Evolutionary conservation across 2,888 invertebrate species (phyloP), one percentile per base, ranked within the genome.

Genomic region (Parasteatoda lunata): DNA sequence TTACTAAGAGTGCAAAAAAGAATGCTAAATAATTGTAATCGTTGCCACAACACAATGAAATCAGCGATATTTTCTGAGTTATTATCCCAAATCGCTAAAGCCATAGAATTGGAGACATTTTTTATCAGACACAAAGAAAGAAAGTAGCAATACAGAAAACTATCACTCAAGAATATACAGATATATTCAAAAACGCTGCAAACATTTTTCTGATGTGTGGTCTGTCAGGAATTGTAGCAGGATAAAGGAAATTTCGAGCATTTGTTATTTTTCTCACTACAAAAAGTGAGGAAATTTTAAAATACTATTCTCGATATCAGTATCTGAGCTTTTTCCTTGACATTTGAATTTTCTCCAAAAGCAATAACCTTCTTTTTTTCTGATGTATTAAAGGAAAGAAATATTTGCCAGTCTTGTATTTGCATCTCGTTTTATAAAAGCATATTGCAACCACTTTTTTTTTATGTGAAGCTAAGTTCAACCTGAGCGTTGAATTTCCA

Each of bases 11-110:
- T 65, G 49, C 11, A 70, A 47, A 70, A 70, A 15, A 72, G 52
- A 80, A 80, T 49, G 66, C 45, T n/a, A 73, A 80, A 73, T 80
- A 80, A 73, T 80, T 80, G 80, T 45, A 52, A 73, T 66, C 52
- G 8, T 52, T 52, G 52, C 65, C 4, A 51, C 52, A 51, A 45
- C 5, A 65, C 66, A 66, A 73, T 68, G 13, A 49, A 59, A 59
- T 70, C 47, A 48, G 71, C 71, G 4, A 49, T 59, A 64, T 49
- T 45, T 69, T 30, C 5, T 6, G 68, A 77, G 52, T 69, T 77
- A 77, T 77, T 69, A 51, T 52, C 11, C 30, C 15, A 51, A 49
- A 69, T 51, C 68, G 59, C 48, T 54, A 49, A 70, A 59, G 48
- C 47, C 9, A 51, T 30, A 59, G 30, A 9, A 54, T 11, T 47